These are phyloP conservation scores for Melieria omissa DNA, from an alignment of 2,888 invertebrate genomes.

Conservation along the genomic window DNA sequence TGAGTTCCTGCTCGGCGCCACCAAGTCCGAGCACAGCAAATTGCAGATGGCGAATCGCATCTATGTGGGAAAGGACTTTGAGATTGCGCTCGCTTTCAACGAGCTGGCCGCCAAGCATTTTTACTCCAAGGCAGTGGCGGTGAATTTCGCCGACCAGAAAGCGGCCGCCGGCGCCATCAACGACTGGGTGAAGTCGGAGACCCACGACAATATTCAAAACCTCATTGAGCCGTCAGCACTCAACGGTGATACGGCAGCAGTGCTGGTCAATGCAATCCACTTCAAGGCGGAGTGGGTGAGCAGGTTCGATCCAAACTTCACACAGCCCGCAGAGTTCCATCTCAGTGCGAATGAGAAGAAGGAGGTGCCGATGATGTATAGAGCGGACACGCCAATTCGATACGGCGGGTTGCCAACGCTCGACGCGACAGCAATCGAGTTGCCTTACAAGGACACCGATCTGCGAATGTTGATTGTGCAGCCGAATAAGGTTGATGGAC, in stretches of 20 bases:
- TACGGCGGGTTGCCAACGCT: constrained; percentile 66
- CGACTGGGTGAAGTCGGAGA: constrained; percentile 40
- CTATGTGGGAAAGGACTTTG: constrained; percentile 30
- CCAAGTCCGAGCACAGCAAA: constrained; percentile 27
- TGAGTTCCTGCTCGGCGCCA: constrained; percentile 32
- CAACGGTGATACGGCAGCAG: constrained; percentile 30
- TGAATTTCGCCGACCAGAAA: constrained; percentile 54
- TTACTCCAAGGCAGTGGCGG: constrained; percentile 35
- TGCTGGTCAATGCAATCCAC: constrained; percentile 31
- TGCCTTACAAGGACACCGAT: constrained; percentile 76
- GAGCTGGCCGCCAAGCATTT: constrained; percentile 35
- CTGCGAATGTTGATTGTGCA: constrained; percentile 80
- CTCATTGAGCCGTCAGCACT: constrained; percentile 32
- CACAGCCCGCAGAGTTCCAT: constrained; percentile 81
- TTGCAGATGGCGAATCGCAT: constrained; percentile 69
- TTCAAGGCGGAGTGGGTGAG: constrained; percentile 41
- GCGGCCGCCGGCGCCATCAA: constrained; percentile 68
- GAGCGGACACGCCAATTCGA: constrained; percentile 65
- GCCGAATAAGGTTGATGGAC: constrained; percentile 71
- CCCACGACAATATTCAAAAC: constrained; percentile 38
- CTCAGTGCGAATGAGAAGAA: constrained; percentile 69
- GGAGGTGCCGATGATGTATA: constrained; percentile 74
- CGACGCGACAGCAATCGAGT: constrained; percentile 72
- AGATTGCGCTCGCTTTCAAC: constrained; percentile 38
- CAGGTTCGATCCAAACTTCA: constrained; percentile 69